Evolutionary conservation across 2,797 vertebrate species (phyloP).

Genomic region (Ctenopoma multispine): DNA sequence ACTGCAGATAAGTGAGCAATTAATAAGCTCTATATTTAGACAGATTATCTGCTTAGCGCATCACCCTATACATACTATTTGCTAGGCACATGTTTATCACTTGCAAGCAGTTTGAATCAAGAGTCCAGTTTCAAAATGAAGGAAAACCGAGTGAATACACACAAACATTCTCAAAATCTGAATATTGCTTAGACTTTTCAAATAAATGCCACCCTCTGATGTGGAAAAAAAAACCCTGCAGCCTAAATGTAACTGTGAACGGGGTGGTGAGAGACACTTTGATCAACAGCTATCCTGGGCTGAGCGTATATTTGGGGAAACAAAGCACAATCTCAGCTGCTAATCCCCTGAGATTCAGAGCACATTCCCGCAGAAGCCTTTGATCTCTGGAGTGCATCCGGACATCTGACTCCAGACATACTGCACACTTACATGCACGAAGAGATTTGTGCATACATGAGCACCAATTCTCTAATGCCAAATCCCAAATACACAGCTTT

Average conservation of each 20-base stretch:
- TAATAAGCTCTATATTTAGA: constrained; percentile 46
- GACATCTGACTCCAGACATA: constrained; percentile 77
- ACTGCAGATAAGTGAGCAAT: constrained; percentile 19
- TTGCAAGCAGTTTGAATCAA: constrained; percentile 29
- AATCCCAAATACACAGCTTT: constrained; percentile 8
- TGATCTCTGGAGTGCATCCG: constrained; percentile 84
- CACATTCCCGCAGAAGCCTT: constrained; percentile 83
- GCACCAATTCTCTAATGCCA: constrained; percentile 30
- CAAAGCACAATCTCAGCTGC: constrained; percentile 82
- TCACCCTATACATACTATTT: constrained; percentile 14
- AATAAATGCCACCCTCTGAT: constrained; percentile 56
- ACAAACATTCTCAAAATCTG: constrained; percentile 29
- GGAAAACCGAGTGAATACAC: neutral
- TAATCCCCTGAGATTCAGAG: constrained; percentile 82
- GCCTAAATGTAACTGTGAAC: constrained; percentile 37
- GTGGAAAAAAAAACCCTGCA: constrained; percentile 33
- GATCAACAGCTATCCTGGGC: constrained; percentile 73
- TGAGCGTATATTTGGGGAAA: constrained; percentile 79
- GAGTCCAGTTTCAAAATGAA: constrained; percentile 21
- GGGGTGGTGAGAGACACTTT: constrained; percentile 66
- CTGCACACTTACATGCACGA: constrained; percentile 56
- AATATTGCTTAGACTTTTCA: constrained; percentile 40
- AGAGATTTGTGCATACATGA: constrained; percentile 50
- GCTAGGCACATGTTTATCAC: constrained; percentile 20
- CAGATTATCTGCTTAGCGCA: constrained; percentile 19